Evolutionary conservation across 1,140 invertebrate genomes (phyloP).

Genomic region (Drosophila tropicalis): DNA sequence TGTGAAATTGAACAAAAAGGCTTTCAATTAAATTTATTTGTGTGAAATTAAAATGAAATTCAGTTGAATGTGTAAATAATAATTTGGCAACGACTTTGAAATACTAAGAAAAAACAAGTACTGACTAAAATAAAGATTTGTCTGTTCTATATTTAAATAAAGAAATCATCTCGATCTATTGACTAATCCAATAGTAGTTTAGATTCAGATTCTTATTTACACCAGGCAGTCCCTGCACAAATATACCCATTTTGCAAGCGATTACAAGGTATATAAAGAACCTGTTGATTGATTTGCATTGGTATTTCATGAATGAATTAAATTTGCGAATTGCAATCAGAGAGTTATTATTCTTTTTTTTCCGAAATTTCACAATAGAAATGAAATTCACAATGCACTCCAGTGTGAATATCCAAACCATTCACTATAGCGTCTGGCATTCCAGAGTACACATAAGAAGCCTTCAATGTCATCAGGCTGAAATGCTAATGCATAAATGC

Average conservation of each 20-base stretch:
- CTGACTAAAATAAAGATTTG: too few species aligned
- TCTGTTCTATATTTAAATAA: too few species aligned
- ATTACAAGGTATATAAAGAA: not conserved
- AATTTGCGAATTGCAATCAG: slow-evolving; percentile 10
- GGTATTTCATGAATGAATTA: not conserved
- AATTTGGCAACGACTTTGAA: not conserved
- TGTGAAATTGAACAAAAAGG: not conserved
- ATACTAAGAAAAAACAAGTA: too few species aligned
- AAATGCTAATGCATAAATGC: slow-evolving; percentile 67
- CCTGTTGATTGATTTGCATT: slow-evolving; percentile 15
- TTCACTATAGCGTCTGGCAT: not conserved
- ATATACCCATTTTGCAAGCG: not conserved
- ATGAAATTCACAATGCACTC: not conserved
- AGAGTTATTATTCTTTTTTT: not conserved
- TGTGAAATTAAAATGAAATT: not conserved
- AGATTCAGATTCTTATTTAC: too few species aligned
- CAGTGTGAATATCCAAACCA: not conserved
- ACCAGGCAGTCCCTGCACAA: not conserved
- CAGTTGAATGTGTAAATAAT: not conserved
- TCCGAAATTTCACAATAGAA: not conserved
- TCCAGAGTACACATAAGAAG: not conserved
- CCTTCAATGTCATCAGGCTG: slow-evolving; percentile 51
- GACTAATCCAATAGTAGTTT: too few species aligned
- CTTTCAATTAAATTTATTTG: slow-evolving; percentile 8
- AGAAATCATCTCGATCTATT: too few species aligned